Evolutionary conservation across 2,113 vertebrate species (phyloP).

Genomic region (Corythoichthys haematopterus): DNA sequence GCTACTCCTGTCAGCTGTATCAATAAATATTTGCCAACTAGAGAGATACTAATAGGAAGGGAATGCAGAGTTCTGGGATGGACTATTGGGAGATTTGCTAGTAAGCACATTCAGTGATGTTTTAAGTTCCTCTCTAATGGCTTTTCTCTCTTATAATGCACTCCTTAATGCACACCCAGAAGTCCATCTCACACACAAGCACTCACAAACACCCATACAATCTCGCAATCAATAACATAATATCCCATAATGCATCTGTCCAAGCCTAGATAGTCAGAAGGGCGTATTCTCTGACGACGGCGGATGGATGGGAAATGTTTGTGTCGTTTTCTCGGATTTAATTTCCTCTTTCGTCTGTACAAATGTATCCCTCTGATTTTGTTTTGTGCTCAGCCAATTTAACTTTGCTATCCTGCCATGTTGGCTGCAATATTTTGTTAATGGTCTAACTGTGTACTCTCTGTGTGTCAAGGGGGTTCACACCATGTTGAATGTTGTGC

Average conservation of each 20-base stretch:
- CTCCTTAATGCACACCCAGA: constrained; percentile 38
- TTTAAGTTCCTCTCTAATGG: constrained; percentile 4
- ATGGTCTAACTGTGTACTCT: constrained; percentile 10
- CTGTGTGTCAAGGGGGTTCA: constrained; percentile 3
- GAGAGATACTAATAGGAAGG: not conserved
- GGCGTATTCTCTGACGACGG: constrained; percentile 36
- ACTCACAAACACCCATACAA: constrained; percentile 8
- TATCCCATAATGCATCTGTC: constrained; percentile 58
- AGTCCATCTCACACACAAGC: not conserved
- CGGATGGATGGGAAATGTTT: not conserved
- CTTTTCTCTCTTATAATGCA: constrained; percentile 38
- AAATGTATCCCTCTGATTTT: not conserved
- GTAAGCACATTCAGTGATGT: not conserved
- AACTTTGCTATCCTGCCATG: not conserved
- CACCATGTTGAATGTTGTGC: constrained; percentile 46
- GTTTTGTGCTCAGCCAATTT: not conserved
- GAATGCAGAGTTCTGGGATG: constrained; percentile 1
- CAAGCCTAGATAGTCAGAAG: constrained; percentile 20
- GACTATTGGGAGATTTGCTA: not conserved
- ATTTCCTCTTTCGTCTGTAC: not conserved
- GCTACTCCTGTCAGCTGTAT: too few species aligned
- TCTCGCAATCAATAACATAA: constrained; percentile 5
- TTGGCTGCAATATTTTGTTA: not conserved
- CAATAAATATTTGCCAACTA: not conserved
- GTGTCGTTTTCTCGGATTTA: not conserved